Evolutionary conservation across 2,888 invertebrate species (phyloP).

Genomic region (Cataglyphis rosenhaueri): DNA sequence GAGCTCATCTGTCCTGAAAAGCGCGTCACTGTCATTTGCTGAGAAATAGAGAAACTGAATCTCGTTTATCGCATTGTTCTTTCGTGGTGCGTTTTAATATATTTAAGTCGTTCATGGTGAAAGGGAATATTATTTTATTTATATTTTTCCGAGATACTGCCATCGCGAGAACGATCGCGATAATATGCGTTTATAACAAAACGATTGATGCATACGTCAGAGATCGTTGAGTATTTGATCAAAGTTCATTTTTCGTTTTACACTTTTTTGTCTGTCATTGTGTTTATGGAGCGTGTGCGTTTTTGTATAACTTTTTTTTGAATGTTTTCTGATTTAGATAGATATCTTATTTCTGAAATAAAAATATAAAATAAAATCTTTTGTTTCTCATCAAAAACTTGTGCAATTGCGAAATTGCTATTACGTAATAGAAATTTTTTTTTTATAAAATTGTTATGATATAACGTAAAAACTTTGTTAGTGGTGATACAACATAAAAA

Average conservation of each 20-base stretch:
- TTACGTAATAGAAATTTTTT: background rate
- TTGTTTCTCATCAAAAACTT: background rate
- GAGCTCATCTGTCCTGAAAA: constrained; percentile 24
- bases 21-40: constrained; percentile 63
- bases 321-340: background rate
- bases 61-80: constrained; percentile 63
- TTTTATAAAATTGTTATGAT: background rate
- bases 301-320: background rate
- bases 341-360: background rate
- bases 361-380: constrained; percentile 3
- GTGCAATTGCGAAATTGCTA: background rate
- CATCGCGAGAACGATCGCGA: constrained; percentile 53
- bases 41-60: constrained; percentile 64
- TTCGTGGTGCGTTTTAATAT: constrained; percentile 5
- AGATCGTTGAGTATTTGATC: constrained; percentile 16
- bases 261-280: constrained; percentile 1
- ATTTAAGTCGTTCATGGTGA: constrained; percentile 47
- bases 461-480: background rate
- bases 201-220: constrained; percentile 21
- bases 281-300: background rate
- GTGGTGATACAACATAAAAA: background rate
- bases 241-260: constrained; percentile 7
- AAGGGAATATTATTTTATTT: constrained; percentile 57
- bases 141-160: constrained; percentile 37
- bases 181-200: background rate